Evolutionary conservation across 2,888 invertebrate genomes (phyloP).

Genomic region (Conus canariensis): DNA sequence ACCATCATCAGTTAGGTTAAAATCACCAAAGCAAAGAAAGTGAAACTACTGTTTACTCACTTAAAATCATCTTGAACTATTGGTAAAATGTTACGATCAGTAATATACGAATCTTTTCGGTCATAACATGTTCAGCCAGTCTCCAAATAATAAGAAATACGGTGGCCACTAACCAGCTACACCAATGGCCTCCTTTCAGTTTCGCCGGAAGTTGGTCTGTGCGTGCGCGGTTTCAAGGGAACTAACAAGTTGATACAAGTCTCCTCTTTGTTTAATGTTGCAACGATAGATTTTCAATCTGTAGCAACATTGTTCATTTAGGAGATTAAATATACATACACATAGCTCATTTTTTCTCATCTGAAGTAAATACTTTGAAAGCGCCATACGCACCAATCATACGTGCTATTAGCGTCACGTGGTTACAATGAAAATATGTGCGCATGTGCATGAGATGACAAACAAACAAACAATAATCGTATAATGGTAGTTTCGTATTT

Average conservation of each 20-base stretch:
- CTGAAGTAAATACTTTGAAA: not conserved
- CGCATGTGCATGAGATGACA: not conserved
- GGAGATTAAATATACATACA: not conserved
- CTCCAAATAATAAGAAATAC: not conserved
- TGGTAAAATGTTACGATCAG: not conserved
- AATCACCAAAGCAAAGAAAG: not conserved
- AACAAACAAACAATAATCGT: not conserved
- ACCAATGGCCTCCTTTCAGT: constrained; percentile 44
- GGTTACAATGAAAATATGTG: not conserved
- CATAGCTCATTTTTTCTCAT: not conserved
- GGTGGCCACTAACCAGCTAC: constrained; percentile 1
- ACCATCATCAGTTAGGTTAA: not conserved
- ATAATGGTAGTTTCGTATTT: not conserved
- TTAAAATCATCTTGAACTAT: not conserved
- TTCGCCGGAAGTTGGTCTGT: constrained; percentile 42
- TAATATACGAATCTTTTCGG: not conserved
- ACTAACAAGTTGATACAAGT: not conserved
- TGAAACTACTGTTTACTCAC: constrained; percentile 13
- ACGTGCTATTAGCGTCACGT: not conserved
- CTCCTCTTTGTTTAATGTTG: not conserved
- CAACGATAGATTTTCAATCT: not conserved
- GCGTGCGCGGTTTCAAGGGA: constrained; percentile 31
- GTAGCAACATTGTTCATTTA: not conserved
- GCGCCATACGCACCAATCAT: not conserved
- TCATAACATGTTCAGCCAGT: not conserved